phyloP scores from a whole-genome alignment of 2,888 invertebrate species.

The Drosophila fulvimacula region DNA sequence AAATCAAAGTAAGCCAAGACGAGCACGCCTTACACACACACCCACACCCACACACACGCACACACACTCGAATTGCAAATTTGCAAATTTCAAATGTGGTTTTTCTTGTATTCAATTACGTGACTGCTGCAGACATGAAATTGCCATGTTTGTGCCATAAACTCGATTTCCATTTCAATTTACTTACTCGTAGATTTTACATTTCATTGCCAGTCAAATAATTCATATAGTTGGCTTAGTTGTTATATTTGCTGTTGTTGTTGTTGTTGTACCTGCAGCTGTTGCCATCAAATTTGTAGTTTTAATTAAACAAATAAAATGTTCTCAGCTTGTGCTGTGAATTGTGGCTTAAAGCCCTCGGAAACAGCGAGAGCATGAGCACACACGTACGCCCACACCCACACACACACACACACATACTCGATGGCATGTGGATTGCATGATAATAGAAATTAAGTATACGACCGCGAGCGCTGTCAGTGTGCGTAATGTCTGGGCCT shows the following conservation, averaged over 20 bases:
- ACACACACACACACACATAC: neutral
- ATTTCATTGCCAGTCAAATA: constrained; percentile 56
- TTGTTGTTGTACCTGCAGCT: constrained; percentile 39
- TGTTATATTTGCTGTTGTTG: constrained; percentile 1
- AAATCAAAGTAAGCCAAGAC: constrained; percentile 1
- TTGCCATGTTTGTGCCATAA: constrained; percentile 37
- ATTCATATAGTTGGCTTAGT: constrained; percentile 20
- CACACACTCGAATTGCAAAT: constrained; percentile 35
- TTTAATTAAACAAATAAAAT: constrained; percentile 66
- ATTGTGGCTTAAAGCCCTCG: constrained; percentile 19
- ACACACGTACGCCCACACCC: neutral
- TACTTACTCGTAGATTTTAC: constrained; percentile 44
- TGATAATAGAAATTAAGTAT: constrained; percentile 58
- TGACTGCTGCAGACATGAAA: constrained; percentile 55
- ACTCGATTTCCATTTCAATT: constrained; percentile 62
- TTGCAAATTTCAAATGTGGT: constrained; percentile 56
- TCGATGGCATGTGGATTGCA: constrained; percentile 21
- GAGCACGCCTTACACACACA: constrained; percentile 7
- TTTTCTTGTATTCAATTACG: constrained; percentile 66
- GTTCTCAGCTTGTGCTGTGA: constrained; percentile 20
- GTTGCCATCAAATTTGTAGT: constrained; percentile 45
- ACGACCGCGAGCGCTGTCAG: constrained; percentile 41
- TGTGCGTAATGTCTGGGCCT: constrained; percentile 22
- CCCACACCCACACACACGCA: constrained; percentile 5
- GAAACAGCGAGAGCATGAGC: constrained; percentile 1